Evolutionary conservation across 2,113 vertebrate genomes (phyloP).

Genomic region (Astur gentilis): DNA sequence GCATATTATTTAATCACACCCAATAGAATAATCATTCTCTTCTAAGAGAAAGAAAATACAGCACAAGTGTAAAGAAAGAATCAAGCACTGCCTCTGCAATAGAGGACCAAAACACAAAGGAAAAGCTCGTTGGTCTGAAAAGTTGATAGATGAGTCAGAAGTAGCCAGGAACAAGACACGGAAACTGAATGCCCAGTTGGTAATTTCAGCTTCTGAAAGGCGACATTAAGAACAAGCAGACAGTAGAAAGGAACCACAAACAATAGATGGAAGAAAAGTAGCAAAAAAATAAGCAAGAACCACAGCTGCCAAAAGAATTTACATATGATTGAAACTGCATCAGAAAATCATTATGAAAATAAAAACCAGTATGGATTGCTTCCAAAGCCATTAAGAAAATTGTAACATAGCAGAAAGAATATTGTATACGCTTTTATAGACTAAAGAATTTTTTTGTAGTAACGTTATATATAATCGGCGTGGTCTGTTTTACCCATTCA

Average conservation of each 20-base stretch:
- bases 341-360: background rate
- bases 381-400: constrained; percentile 2
- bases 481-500: background rate
- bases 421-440: background rate
- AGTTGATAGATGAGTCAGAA: background rate
- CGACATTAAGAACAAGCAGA: background rate
- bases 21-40: background rate
- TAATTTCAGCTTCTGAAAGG: constrained; percentile 20
- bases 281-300: background rate
- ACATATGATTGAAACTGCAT: background rate
- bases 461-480: background rate
- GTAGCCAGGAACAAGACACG: background rate
- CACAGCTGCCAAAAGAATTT: background rate
- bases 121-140: background rate
- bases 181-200: background rate
- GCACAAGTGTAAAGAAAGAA: background rate
- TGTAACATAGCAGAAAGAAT: background rate
- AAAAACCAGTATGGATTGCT: background rate
- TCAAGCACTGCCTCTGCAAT: background rate
- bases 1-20: background rate
- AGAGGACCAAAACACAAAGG: background rate
- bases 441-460: background rate
- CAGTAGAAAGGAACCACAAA: background rate
- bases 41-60: background rate
- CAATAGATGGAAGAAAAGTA: background rate